Evolutionary conservation across 2,113 vertebrate genomes (phyloP).

Genomic region (Ramphastos sulfuratus): DNA sequence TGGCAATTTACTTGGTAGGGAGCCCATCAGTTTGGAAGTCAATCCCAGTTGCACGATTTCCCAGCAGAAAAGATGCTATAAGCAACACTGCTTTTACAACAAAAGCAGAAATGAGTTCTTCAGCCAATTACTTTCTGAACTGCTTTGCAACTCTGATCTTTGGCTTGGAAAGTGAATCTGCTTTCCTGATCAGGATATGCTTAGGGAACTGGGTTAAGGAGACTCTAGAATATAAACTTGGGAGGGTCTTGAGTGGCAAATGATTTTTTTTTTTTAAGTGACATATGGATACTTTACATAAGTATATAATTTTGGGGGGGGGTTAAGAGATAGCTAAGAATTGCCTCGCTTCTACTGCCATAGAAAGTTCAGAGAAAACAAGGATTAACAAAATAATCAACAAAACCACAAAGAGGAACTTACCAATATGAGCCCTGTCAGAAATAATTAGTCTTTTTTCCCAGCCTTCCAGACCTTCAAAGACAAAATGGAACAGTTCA

Average conservation of each 20-base stretch:
- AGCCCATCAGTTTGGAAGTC: background rate
- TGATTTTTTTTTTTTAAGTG: background rate
- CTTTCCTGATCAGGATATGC: background rate
- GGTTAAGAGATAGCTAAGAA: background rate
- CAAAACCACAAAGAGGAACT: conserved; percentile 31
- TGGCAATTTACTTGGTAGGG: background rate
- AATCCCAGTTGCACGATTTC: background rate
- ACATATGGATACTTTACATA: background rate
- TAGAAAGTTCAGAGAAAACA: conserved; percentile 53
- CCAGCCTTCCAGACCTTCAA: conserved; percentile 92
- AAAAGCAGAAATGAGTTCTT: background rate
- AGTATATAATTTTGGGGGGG: background rate
- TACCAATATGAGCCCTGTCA: conserved; percentile 97
- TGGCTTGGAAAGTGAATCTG: background rate
- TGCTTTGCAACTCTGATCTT: background rate
- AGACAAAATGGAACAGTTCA: conserved; percentile 13
- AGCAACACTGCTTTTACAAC: background rate
- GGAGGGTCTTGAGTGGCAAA: background rate
- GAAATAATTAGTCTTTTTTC: conserved; percentile 95
- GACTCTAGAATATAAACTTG: background rate
- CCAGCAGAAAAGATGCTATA: background rate
- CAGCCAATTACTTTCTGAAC: background rate
- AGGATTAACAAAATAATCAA: background rate
- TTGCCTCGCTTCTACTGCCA: background rate
- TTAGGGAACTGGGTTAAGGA: background rate